Evolutionary conservation across 2,888 invertebrate species (phyloP).

Genomic region (Meta bourneti): DNA sequence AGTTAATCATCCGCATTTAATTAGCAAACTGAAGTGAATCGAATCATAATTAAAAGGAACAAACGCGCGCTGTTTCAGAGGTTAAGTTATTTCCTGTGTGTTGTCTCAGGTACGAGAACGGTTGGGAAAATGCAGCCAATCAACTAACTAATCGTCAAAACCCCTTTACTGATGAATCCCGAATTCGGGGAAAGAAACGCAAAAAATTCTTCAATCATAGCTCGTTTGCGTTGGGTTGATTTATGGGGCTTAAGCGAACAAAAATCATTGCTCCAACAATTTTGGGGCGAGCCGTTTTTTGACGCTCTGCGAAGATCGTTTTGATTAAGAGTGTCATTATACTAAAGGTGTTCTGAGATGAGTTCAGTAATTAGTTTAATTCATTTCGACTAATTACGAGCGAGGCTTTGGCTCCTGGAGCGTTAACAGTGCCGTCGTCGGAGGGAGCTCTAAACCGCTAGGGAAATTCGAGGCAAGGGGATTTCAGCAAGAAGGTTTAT

Average conservation of each 20-base stretch:
- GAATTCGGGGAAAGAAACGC: not conserved
- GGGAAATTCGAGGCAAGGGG: conserved; percentile 43
- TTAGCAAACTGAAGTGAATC: conserved; percentile 38
- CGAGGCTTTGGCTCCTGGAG: conserved; percentile 1
- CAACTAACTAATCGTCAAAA: conserved; percentile 2
- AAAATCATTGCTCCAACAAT: conserved; percentile 22
- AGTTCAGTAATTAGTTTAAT: conserved; percentile 73
- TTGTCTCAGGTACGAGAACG: not conserved
- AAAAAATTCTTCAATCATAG: conserved; percentile 19
- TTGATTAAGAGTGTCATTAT: conserved; percentile 74
- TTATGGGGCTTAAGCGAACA: conserved; percentile 18
- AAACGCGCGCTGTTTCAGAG: not conserved
- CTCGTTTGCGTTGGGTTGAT: conserved; percentile 15
- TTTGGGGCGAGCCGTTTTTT: not conserved
- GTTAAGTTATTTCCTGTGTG: not conserved
- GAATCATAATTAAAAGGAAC: conserved; percentile 42
- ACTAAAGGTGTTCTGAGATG: conserved; percentile 59
- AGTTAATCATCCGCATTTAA: conserved; percentile 55
- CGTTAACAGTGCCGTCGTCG: not conserved
- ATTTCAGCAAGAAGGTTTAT: conserved; percentile 38
- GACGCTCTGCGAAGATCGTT: conserved; percentile 40
- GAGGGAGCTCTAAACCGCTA: conserved; percentile 1
- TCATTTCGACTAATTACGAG: conserved; percentile 48
- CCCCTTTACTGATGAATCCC: not conserved
- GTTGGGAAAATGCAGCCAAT: not conserved